Evolutionary conservation across 2,888 invertebrate genomes (phyloP), one percentile per base, ranked within the genome.

Genomic region (Eilema griseolum): DNA sequence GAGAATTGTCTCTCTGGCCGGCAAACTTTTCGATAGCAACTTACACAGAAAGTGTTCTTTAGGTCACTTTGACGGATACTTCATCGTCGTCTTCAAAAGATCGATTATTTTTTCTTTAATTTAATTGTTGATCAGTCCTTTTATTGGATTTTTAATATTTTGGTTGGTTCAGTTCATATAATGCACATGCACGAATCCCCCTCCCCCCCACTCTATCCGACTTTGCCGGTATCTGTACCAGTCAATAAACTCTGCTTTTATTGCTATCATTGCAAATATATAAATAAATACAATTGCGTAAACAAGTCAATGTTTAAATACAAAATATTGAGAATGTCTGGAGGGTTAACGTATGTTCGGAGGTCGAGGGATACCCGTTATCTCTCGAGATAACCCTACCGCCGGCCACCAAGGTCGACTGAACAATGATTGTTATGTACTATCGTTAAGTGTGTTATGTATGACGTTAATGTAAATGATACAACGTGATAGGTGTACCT

Each of bases 301-400:
- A 37, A 56, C 33, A 28, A 63, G 20, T 10, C n/a, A 63, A 26
- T 60, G 11, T 37, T 24, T 46, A 26, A n/a, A 31, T 23, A 52
- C 31, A 31, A 23, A 66, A 46, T 28, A 26, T 66, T 61, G 66
- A 66, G 56, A 26, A 61, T 57, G 11, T 24, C 14, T 70, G 61
- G 26, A 72, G 74, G 71, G 69, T 78, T 68, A 63, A 75, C 14
- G 69, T 12, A 14, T 66, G 61, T 28, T 33, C 26, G 46, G 67
- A 73, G 80, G 80, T 80, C 73, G 61, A 69, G 61, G 59, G 68
- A 71, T 23, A 28, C 64, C 20, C 56, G 10, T 70, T 80, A 79
- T 79, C 80, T 10, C 16, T 31, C 1, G 2, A 63, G 81, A 82
- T 82, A 80, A 75, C 71, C 72, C 68, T 70, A 37, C 62, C 60